Evolutionary conservation across 2,888 invertebrate genomes (phyloP), one percentile per base, ranked within the genome.

Genomic region (Drosophila stalkeri): DNA sequence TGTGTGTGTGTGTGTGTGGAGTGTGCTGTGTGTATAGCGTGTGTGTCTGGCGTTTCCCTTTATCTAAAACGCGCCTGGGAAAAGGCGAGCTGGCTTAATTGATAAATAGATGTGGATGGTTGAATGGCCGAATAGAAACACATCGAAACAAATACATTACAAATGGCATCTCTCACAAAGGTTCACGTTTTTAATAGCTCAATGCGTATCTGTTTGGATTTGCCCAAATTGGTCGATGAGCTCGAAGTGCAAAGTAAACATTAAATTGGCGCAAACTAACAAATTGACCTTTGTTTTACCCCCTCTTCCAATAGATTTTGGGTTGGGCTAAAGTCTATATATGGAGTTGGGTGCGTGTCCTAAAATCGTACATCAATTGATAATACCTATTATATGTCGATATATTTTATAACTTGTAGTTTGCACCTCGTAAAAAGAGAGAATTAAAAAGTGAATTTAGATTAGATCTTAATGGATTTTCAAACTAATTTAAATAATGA

Each of bases 181-280:
- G 75, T 62, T 77, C 44, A 20, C 46, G 47, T 64, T 68, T 67
- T 64, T 65, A 77, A 81, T 78, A 61, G 80, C 62, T 71, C 71
- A 57, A 74, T 81, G 54, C 55, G 75, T 78, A 69, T 78, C 71
- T 73, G 64, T 82, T 85, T 75, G 86, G 67, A 80, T 78, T 81
- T 60, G 57, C 80, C 85, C 66, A 70, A 88, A 83, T 64, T 77
- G 71, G 65, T 66, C 51, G 71, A 69, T 68, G 66, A 71, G 71
- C 59, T 69, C 59, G 75, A 86, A 89, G 86, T 86, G 86, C 86
- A 86, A 89, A 84, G 77, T 85, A 77, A 87, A 87, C 89, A 87
- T 83, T 81, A 85, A 89, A 87, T 89, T 89, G 83, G 85, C 85
- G 86, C 80, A 85, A 87, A 87, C 83, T 80, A 81, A 89, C 89